phyloP scores from a whole-genome alignment of 2,888 invertebrate species.

The Thymelicus lineola region DNA sequence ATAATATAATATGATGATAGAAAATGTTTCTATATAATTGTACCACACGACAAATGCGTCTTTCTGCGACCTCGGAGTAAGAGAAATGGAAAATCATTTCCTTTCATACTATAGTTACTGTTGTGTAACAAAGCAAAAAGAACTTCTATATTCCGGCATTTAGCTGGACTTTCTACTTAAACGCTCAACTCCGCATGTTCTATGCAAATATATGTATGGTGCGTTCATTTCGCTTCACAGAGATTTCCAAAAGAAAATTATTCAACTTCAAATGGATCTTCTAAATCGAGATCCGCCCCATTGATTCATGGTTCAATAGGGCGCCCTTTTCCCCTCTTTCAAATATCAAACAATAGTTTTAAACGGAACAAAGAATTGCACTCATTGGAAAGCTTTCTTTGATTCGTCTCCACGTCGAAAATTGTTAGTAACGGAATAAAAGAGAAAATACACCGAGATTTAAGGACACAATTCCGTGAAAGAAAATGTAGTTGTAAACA shows the following conservation, averaged over 20 bases:
- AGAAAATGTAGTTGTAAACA: constrained; percentile 34
- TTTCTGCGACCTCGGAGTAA: constrained; percentile 52
- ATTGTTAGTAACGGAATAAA: constrained; percentile 38
- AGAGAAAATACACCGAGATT: constrained; percentile 37
- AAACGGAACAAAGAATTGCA: constrained; percentile 38
- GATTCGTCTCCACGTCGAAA: constrained; percentile 37
- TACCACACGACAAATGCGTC: constrained; percentile 44
- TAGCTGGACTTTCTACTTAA: constrained; percentile 64
- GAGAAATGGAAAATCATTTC: constrained; percentile 68
- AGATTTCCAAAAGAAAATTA: constrained; percentile 36
- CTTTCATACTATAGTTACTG: constrained; percentile 60
- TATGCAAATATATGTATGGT: constrained; percentile 35
- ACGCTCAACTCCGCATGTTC: constrained; percentile 49
- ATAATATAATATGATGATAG: too few species aligned
- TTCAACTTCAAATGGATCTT: constrained; percentile 37
- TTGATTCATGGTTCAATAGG: constrained; percentile 39
- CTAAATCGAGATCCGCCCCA: constrained; percentile 37
- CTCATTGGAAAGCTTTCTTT: constrained; percentile 38
- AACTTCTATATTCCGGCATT: constrained; percentile 68
- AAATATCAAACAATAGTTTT: constrained; percentile 39
- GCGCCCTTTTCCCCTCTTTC: constrained; percentile 37
- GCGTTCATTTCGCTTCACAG: constrained; percentile 27
- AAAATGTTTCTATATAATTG: constrained; percentile 11
- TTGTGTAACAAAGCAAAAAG: constrained; percentile 67
- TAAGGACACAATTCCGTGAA: constrained; percentile 31